Percentiles rank a stretch among this genome's conserved stretches.
phyloP scores from a whole-genome alignment of 2,888 invertebrate species.

The Cheilosia soror region DNA sequence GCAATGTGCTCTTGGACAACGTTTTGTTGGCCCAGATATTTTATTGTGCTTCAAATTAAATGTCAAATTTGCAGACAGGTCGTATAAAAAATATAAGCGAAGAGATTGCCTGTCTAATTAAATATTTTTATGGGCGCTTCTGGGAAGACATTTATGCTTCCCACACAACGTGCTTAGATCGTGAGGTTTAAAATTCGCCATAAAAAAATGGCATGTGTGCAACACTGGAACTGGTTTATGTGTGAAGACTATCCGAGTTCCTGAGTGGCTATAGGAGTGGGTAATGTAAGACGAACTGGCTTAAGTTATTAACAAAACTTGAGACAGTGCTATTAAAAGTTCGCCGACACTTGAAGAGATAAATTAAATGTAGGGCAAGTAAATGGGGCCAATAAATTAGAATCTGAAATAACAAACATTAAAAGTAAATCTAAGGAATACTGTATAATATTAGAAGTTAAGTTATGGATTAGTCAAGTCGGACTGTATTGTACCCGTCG shows the following conservation, averaged over 20 bases:
- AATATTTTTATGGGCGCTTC: constrained; percentile 47
- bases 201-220: constrained; percentile 3
- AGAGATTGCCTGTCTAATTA: constrained; percentile 40
- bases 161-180: constrained; percentile 26
- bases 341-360: too few relatives aligned
- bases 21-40: constrained; percentile 43
- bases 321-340: too few relatives aligned
- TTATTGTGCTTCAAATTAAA: constrained; percentile 43
- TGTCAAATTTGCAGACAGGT: constrained; percentile 52
- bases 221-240: constrained; percentile 6
- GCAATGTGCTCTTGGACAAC: constrained; percentile 26
- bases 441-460: too few relatives aligned
- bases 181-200: constrained; percentile 21
- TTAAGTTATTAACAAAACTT: too few relatives aligned
- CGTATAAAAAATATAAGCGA: not conserved
- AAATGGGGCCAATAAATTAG: too few relatives aligned
- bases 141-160: constrained; percentile 30
- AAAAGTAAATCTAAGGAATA: too few relatives aligned
- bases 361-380: too few relatives aligned
- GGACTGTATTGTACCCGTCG: too few relatives aligned
- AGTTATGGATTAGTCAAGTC: too few relatives aligned
- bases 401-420: too few relatives aligned
- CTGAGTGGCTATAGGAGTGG: not conserved
- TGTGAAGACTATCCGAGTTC: not conserved
- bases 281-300: too few relatives aligned